A percentile compares a stretch with the other conserved stretches of the same genome.
Conservation (phyloP, 2,888 invertebrate genomes). For the Trichogramma evanescens region DNA sequence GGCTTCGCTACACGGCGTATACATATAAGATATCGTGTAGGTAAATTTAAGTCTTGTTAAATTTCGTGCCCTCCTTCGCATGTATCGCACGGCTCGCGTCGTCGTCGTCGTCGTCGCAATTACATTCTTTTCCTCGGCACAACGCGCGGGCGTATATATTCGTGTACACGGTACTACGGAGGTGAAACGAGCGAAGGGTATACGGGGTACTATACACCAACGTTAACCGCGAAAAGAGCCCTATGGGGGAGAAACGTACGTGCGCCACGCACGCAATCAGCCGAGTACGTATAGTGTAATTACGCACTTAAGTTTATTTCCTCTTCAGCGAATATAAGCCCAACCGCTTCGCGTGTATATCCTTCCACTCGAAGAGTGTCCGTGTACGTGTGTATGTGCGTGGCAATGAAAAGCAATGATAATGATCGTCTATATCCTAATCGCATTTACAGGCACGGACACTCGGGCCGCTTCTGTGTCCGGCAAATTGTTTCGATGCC, state of each 20-base stretch:
- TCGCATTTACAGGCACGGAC: too few species aligned
- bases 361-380: neutral
- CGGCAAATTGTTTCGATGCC: too few species aligned
- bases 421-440: conserved; percentile 21
- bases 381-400: conserved; percentile 14
- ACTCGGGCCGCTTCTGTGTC: too few species aligned
- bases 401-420: conserved; percentile 40
- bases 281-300: conserved; percentile 44
- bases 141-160: conserved; percentile 16
- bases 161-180: too few species aligned
- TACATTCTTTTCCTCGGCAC: conserved; percentile 19
- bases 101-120: conserved; percentile 19
- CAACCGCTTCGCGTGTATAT: too few species aligned
- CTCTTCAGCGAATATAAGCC: conserved; percentile 28
- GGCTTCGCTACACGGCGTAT: conserved; percentile 22
- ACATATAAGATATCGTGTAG: conserved; percentile 8
- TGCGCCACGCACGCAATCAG: too few species aligned
- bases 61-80: conserved; percentile 17
- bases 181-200: too few species aligned
- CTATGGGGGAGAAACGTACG: conserved; percentile 29
- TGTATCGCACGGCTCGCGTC: conserved; percentile 19
- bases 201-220: too few species aligned
- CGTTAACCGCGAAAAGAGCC: conserved; percentile 29
- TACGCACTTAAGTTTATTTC: conserved; percentile 48
- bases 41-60: conserved; percentile 40